Base-by-base conservation (phyloP, 2,888 invertebrate genomes). In the Oasisia sp. region DNA sequence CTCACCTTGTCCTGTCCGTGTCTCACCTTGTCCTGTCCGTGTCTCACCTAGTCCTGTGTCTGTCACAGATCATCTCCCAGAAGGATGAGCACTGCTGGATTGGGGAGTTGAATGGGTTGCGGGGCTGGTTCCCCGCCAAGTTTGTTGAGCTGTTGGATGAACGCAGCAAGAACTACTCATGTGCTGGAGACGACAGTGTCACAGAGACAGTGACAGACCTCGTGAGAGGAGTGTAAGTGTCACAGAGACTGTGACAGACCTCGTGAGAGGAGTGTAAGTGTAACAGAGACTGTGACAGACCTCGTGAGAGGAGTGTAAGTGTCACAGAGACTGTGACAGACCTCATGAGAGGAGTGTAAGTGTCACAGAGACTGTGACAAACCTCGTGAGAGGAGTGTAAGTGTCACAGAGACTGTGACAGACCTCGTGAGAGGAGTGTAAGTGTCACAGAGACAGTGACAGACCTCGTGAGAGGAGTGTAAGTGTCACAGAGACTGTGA, bases 41-140 rank as follows among this genome's bases (percentile, higher is more conserved):
- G 27, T 74, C 74, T 50, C 38, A 38, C 19, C 74, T 19, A 27
- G 19, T 74, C 74, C 74, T n/a, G 27, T 74, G 74, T 74, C 74
- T 74, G 27, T n/a, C 92, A 0, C 94, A 96, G 96, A 96, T 97
- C 90, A 98, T 99, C 45, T 99, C 99, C 95, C 99, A 99, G 96
- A 98, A 98, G 96, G 99, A 99, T 97, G 99, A 99, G 95, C 99
- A 99, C 96, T 99, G 99, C 96, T 99, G 99, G 99, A 98, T 99
- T 94, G 99, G 99, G 8, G 99, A 99, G 96, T 96, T 99, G 91
- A 99, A 99, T 97, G 99, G 99, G 0, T 97, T 99, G 91, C 94
- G 96, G 96, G 97, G 99, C 90, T 99, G 99, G 99, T 99, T 99
- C 97, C 99, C 99, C 44, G 99, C 99, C 2, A 98, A 99, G 97